These are phyloP conservation scores for Drosophila teissieri DNA, from an alignment of 1,140 invertebrate genomes.

Conservation along the genomic window DNA sequence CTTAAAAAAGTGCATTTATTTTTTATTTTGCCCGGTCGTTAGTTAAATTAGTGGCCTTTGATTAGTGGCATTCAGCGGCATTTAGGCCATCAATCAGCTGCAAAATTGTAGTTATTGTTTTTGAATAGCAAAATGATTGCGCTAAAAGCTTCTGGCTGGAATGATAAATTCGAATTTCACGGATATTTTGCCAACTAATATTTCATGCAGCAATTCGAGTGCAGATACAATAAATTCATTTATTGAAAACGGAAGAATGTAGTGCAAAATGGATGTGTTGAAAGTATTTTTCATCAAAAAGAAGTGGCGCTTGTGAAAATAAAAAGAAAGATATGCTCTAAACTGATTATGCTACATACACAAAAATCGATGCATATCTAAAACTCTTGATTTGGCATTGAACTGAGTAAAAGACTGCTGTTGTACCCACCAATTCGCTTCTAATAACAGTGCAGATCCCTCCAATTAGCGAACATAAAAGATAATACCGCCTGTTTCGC, in stretches of 20 bases:
- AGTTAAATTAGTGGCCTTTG: slow-evolving; percentile 47
- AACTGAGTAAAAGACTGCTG: not conserved
- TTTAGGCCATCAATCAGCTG: slow-evolving; percentile 47
- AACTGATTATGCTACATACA: not conserved
- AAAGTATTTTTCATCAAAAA: not conserved
- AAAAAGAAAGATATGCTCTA: not conserved
- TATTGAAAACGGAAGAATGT: no score
- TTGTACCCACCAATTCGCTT: slow-evolving; percentile 42
- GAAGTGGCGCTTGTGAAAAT: not conserved
- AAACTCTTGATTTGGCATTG: not conserved
- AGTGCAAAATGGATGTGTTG: no score
- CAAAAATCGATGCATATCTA: slow-evolving; percentile 3
- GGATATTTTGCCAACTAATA: slow-evolving; percentile 11
- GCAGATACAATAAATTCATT: no score
- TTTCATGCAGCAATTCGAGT: not conserved
- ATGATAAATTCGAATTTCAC: not conserved
- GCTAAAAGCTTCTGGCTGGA: slow-evolving; percentile 6
- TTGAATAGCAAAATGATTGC: slow-evolving; percentile 24
- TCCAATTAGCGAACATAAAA: slow-evolving; percentile 53
- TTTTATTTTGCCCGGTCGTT: slow-evolving; percentile 32
- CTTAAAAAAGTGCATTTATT: slow-evolving; percentile 1
- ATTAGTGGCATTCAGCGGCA: slow-evolving; percentile 39
- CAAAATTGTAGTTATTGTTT: slow-evolving; percentile 15
- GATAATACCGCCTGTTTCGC: slow-evolving; percentile 13
- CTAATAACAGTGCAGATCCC: slow-evolving; percentile 58